Percentiles rank a stretch among this genome's conserved stretches.
phyloP scores from a whole-genome alignment of 2,797 vertebrate genomes.

The Galagoides demidoff region DNA sequence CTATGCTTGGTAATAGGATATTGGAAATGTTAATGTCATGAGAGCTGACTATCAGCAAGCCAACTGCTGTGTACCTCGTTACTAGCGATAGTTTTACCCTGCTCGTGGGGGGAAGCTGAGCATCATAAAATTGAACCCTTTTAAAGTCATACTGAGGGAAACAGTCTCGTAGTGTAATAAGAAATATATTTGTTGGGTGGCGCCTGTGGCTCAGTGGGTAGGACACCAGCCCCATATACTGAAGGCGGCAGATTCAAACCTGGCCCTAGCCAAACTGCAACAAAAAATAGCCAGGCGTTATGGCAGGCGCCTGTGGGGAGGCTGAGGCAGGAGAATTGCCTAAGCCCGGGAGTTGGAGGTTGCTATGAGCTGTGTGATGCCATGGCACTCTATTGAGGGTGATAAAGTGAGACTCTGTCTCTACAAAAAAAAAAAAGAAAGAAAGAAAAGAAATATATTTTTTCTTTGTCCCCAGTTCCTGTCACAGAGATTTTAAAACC shows the following conservation, averaged over 20 bases:
- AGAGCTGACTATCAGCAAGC: background rate
- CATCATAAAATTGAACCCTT: background rate
- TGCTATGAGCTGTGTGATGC: too few species aligned
- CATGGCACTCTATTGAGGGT: too few species aligned
- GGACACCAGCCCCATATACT: too few species aligned
- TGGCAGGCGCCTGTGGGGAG: too few species aligned
- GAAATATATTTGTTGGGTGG: background rate
- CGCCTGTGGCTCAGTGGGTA: too few species aligned
- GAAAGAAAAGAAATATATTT: background rate
- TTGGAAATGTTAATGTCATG: background rate
- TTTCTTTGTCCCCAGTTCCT: background rate
- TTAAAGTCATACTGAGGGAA: slow-evolving; percentile 9
- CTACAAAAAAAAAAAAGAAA: too few species aligned
- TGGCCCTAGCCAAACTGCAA: too few species aligned
- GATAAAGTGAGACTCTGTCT: too few species aligned
- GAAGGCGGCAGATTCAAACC: too few species aligned
- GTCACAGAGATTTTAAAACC: background rate
- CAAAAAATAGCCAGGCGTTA: too few species aligned
- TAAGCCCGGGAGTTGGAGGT: too few species aligned
- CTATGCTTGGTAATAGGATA: background rate
- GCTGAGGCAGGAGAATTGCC: too few species aligned
- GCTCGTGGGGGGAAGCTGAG: background rate
- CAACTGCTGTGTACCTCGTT: background rate
- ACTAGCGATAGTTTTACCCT: background rate
- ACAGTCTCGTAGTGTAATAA: background rate